phyloP scores from a whole-genome alignment of 2,113 vertebrate species.

The Pterocles gutturalis region DNA sequence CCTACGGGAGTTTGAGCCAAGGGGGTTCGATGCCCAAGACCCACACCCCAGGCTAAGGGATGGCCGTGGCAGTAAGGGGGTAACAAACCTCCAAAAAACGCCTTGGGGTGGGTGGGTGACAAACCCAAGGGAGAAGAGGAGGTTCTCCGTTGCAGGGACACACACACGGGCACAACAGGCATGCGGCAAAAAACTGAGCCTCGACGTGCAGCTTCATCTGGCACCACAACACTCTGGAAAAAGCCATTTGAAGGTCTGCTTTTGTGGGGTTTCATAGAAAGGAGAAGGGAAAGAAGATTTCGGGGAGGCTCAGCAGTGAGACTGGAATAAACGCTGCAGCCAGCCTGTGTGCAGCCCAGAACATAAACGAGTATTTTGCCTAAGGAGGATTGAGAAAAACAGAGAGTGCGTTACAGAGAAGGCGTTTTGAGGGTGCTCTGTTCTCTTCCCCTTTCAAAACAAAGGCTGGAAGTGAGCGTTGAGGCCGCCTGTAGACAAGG shows the following conservation, averaged over 20 bases:
- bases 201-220: neutral
- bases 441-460: neutral
- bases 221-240: neutral
- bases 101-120: no score
- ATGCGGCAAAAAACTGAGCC: accelerated
- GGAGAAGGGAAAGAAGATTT: neutral
- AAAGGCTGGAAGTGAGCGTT: neutral
- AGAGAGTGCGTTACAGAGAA: neutral
- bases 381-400: neutral
- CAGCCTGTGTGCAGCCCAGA: neutral
- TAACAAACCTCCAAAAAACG: no score
- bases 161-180: no score
- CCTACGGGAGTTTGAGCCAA: accelerated
- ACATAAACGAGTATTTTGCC: neutral
- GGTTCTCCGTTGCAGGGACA: neutral
- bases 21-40: no score
- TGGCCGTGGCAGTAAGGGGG: accelerated
- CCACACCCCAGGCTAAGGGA: neutral
- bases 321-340: neutral
- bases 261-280: neutral
- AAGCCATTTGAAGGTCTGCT: neutral
- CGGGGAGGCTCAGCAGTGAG: neutral
- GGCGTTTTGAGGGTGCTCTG: neutral
- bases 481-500: neutral
- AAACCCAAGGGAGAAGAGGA: neutral